Conservation (phyloP, 2,113 vertebrate genomes). For the Natator depressus region DNA sequence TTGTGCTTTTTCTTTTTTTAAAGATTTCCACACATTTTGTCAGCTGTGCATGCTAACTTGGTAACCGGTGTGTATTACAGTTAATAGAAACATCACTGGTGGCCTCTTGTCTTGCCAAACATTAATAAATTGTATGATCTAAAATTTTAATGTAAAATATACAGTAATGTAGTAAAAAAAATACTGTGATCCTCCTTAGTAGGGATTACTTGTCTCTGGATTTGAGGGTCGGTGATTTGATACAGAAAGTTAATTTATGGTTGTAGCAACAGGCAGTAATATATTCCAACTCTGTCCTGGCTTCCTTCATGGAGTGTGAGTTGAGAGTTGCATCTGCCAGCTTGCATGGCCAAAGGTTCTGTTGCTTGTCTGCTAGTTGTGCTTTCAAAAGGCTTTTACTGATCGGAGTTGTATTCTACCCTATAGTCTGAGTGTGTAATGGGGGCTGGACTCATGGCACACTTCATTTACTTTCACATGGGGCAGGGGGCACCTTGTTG, state of each 20-base stretch:
- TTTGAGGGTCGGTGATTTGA: neutral
- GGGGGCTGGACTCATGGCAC: neutral
- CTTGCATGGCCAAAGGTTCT: neutral
- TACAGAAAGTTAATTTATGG: neutral
- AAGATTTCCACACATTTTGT: conserved; percentile 20
- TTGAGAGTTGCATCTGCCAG: conserved; percentile 2
- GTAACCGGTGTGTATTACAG: neutral
- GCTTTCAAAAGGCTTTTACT: neutral
- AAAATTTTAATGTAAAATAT: conserved; percentile 21
- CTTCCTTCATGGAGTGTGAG: neutral
- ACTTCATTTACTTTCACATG: neutral
- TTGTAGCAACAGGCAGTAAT: neutral
- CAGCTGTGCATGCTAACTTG: conserved; percentile 5
- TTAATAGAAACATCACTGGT: neutral
- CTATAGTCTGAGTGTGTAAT: neutral
- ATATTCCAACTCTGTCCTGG: neutral
- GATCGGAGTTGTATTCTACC: neutral
- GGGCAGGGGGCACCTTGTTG: neutral
- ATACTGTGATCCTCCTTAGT: neutral
- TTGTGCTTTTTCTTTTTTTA: neutral
- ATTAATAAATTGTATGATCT: neutral
- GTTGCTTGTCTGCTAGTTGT: neutral
- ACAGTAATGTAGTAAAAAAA: conserved; percentile 3
- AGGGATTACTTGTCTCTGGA: neutral
- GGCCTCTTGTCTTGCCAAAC: neutral